phyloP scores from a whole-genome alignment of 1,140 invertebrate species.

The Dolichoris vasculosae region DNA sequence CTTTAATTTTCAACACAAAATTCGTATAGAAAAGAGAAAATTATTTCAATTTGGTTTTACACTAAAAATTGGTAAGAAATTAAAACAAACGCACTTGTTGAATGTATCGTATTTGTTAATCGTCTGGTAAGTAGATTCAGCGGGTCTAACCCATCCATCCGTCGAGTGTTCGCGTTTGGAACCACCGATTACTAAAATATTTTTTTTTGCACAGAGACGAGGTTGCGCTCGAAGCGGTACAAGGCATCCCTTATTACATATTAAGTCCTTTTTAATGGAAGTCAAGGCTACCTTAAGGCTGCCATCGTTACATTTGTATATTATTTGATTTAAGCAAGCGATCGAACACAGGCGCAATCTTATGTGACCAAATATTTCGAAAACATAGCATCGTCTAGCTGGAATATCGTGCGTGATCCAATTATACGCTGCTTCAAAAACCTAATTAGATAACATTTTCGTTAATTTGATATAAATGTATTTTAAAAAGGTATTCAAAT shows the following conservation, averaged over 20 bases:
- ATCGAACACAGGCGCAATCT: constrained; percentile 90
- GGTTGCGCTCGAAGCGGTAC: constrained; percentile 86
- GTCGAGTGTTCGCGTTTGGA: constrained; percentile 86
- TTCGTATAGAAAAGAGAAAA: too few relatives aligned
- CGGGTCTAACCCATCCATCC: constrained; percentile 77
- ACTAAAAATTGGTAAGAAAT: neutral
- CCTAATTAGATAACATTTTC: constrained; percentile 70
- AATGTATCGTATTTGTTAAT: constrained; percentile 88
- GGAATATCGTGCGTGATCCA: constrained; percentile 92
- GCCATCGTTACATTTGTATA: constrained; percentile 87
- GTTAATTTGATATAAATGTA: constrained; percentile 15
- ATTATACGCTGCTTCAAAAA: constrained; percentile 91
- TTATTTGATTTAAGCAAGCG: constrained; percentile 85
- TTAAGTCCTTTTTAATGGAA: constrained; percentile 88
- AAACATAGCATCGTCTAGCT: constrained; percentile 87
- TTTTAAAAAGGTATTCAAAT: constrained; percentile 20
- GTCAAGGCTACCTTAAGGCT: constrained; percentile 87
- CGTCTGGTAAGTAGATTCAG: constrained; percentile 85
- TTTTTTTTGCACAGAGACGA: constrained; percentile 87
- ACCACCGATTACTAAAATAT: constrained; percentile 93
- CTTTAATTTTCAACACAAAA: too few relatives aligned
- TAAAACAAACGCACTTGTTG: constrained; percentile 75
- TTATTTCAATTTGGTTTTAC: neutral
- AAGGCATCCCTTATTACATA: constrained; percentile 84
- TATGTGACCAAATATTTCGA: constrained; percentile 89